Percentiles rank a stretch among this genome's conserved stretches.
These are phyloP conservation scores for Staurois parvus DNA, from an alignment of 2,797 vertebrate species.

Conservation along the genomic window DNA sequence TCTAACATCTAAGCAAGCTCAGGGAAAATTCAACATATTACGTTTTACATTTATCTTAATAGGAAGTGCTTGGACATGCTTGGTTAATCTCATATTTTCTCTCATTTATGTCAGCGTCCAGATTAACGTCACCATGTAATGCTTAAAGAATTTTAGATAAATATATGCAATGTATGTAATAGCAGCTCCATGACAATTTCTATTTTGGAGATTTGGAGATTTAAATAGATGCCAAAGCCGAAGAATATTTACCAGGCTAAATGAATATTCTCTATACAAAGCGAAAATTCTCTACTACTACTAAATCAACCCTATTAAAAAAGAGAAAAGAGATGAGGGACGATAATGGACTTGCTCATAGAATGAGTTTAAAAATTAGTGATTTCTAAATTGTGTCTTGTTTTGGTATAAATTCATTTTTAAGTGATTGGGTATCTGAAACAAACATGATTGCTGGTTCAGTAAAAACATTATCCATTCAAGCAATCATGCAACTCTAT, in stretches of 20 bases:
- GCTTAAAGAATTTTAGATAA: not conserved
- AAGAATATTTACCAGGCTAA: not conserved
- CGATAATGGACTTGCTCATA: no score
- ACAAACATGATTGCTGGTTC: no score
- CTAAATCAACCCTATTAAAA: no score
- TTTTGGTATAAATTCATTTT: no score
- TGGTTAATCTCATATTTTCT: not conserved
- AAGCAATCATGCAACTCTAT: no score
- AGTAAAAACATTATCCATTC: no score
- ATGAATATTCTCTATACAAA: not conserved
- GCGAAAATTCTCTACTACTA: not conserved
- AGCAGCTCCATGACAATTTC: not conserved
- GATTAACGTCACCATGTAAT: not conserved
- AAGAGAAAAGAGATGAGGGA: no score
- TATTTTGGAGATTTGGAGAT: not conserved
- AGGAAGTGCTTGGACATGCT: no score
- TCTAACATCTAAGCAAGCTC: not conserved
- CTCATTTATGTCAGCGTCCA: not conserved
- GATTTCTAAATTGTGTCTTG: no score
- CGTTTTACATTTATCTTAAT: no score
- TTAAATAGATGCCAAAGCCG: not conserved
- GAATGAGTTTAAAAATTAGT: no score
- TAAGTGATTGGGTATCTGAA: no score
- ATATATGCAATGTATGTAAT: not conserved
- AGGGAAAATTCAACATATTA: not conserved